Evolutionary conservation across 1,140 invertebrate genomes (phyloP), one percentile per base, ranked within the genome.

Genomic region (Ruditapes philippinarum): DNA sequence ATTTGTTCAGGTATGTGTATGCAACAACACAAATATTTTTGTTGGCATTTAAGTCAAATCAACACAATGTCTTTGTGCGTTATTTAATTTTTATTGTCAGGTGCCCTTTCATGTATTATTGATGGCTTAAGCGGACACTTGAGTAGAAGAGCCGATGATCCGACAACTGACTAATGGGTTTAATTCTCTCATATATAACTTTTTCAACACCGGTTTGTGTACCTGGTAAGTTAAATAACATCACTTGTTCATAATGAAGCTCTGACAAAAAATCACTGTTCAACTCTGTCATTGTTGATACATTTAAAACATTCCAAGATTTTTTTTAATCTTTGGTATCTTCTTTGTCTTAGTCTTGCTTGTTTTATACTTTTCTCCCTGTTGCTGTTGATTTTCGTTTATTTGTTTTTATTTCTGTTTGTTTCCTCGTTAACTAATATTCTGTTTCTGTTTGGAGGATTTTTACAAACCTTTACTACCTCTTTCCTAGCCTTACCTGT

Each of bases 151-250:
- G n/a, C n/a, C n/a, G n/a, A 42, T 74, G 38, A 3, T 78, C 42
- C 22, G 51, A 62, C 3, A 91, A 9, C 60, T 91, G 86, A 36
- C 86, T 89, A 11, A 81, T 91, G 5, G 87, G 82, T 57, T 70
- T 70, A 25, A 91, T 79, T 70, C 88, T 78, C 31, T 91, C 87
- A 74, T 85, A 89, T 28, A 86, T 86, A 4, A 87, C 73, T 25
- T 82, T 76, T 31, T 91, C 88, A n/a, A 65, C 62, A 7, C 62
- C 62, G 33, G 62, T 65, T 65, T 65, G 62, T 65, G 62, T 65
- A 9, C 28, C 62, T 22, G 90, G 90, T 70, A 89, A 31, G 25
- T 85, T 57, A 38, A 91, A 89, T 38, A 91, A n/a, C 62, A 42
- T 60, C 22, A 87, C 57, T 62, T 65, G 22, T 28, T 79, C 87